A percentile compares a stretch with the other conserved stretches of the same genome.
These are phyloP conservation scores for Microcebus griseorufus DNA, from an alignment of 2,113 vertebrate species.

Conservation along the genomic window DNA sequence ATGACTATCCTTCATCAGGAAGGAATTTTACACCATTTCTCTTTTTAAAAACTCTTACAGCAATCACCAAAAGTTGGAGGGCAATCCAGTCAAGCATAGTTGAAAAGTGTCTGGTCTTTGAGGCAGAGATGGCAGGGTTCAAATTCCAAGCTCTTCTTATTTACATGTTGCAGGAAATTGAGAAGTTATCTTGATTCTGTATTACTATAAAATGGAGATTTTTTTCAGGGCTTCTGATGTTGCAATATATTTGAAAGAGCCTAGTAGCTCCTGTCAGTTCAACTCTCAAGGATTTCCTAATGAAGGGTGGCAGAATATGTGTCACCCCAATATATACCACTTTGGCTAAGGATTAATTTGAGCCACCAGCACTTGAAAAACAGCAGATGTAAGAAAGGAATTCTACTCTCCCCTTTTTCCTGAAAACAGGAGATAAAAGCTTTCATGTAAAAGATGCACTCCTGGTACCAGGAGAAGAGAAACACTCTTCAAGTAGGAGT, in stretches of 20 bases:
- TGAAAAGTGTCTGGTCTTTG: not conserved
- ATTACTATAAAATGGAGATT: not conserved
- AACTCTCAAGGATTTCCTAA: not conserved
- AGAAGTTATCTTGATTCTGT: not conserved
- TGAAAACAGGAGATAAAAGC: not conserved
- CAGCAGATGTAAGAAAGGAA: not conserved
- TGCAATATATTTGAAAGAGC: not conserved
- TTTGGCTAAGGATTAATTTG: not conserved
- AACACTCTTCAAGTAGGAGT: not conserved
- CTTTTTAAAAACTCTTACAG: not conserved
- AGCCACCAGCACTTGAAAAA: not conserved
- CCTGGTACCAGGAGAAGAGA: not conserved
- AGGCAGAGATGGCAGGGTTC: not conserved
- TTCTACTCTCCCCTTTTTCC: not conserved
- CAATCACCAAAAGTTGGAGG: not conserved
- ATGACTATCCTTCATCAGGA: not conserved
- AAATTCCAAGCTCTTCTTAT: not conserved
- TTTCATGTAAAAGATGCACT: not conserved
- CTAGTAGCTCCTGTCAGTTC: not conserved
- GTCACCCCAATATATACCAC: not conserved
- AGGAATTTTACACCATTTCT: not conserved
- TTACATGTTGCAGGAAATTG: not conserved
- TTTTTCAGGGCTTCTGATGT: not conserved
- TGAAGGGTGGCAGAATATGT: not conserved
- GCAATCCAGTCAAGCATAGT: not conserved